phyloP scores from a whole-genome alignment of 2,797 vertebrate genomes.

The Danio jaintianensis region DNA sequence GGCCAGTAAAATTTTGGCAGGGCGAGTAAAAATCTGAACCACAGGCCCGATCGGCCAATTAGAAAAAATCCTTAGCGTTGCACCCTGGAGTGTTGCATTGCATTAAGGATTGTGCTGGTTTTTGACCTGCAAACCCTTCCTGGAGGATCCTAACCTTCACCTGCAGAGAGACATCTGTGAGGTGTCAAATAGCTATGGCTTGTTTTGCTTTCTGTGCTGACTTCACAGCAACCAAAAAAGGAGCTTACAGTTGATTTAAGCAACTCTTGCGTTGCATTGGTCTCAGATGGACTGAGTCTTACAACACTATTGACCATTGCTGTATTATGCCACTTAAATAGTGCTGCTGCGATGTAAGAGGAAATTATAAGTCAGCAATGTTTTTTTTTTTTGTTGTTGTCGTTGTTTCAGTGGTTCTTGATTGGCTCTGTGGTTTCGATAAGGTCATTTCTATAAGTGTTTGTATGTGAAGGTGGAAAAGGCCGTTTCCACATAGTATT shows the following conservation, averaged over 20 bases:
- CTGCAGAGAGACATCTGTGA: slow-evolving; percentile 1
- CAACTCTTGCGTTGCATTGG: background rate
- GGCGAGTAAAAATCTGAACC: too few species aligned
- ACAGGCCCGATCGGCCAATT: too few species aligned
- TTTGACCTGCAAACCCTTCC: background rate
- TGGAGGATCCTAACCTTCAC: background rate
- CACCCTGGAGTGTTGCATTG: too few species aligned
- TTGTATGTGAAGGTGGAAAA: background rate
- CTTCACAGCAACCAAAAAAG: background rate
- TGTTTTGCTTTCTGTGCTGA: background rate
- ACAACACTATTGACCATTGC: background rate
- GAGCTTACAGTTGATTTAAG: background rate
- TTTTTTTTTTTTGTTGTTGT: too few species aligned
- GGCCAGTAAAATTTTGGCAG: too few species aligned
- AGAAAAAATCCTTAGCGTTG: too few species aligned
- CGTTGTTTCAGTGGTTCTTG: background rate
- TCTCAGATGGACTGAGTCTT: background rate
- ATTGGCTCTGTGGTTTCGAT: background rate
- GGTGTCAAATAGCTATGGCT: background rate
- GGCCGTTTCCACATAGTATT: too few species aligned
- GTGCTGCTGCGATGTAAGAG: background rate
- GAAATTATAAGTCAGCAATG: background rate
- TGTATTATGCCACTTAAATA: background rate
- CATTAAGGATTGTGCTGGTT: background rate
- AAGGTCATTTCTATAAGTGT: background rate